Base-by-base conservation (phyloP, 2,888 invertebrate species). In the Lasioglossum figueresi region DNA sequence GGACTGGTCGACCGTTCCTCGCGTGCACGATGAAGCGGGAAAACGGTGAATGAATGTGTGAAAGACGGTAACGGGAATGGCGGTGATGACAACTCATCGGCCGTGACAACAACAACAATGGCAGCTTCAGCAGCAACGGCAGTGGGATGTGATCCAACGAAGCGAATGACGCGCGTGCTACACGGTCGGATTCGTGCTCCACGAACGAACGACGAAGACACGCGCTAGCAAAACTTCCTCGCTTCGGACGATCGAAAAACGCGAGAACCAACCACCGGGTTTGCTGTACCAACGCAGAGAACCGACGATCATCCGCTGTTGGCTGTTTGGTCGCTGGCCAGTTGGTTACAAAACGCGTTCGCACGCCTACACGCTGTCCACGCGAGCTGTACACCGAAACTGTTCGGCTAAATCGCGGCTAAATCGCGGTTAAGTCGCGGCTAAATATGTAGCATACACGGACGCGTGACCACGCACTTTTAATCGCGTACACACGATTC, bases 401-500 rank as follows among this genome's bases (percentile, higher is more conserved):
- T 8, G 31, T 31, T 31, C 63, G 6, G 31, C n/a, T 37, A 8
- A 37, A 37, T n/a, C n/a, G 37, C 3, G 37, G 37, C 37, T 37
- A 37, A 37, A 37, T 37, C 37, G 37, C 37, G 6, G 6, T 6
- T 63, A 6, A 63, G 16, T 31, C 63, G 16, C 63, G 31, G 16
- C 19, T 16, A 19, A 63, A 63, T 59, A 27, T 23, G 4, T 8
- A 2, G 4, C 6, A 5, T n/a, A n/a, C n/a, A n/a, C n/a, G n/a
- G n/a, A n/a, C 70, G 70, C 70, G 70, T 75, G 83, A 23, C 12
- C 68, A 34, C 31, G 48, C 48, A 31, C n/a, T 31, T 14, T 45
- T 31, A 34, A 31, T 76, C 83, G 80, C 83, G 79, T 66, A 34
- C 52, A 16, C 34, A 16, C 56, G 66, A 27, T 78, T 74, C 76